Evolutionary conservation across 2,797 vertebrate species (phyloP).

Genomic region (Malacoraja senta): DNA sequence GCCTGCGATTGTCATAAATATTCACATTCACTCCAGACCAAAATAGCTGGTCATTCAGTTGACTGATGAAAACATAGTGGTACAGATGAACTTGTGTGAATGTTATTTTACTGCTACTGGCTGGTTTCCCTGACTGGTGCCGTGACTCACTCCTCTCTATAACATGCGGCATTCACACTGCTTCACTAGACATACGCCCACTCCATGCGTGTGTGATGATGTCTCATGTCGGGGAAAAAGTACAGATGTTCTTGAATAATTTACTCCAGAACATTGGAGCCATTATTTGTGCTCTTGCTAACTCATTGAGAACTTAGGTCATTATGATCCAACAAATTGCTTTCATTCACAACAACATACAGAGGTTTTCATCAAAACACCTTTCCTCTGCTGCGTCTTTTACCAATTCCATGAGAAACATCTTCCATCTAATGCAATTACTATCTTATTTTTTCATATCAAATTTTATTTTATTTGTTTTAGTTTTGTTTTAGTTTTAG

Average conservation of each 20-base stretch:
- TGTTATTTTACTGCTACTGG: constrained; percentile 31
- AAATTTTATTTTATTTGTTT: no score
- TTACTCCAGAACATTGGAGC: background rate
- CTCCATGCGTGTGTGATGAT: background rate
- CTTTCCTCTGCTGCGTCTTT: background rate
- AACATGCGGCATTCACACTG: background rate
- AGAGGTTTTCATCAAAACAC: background rate
- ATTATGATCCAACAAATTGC: background rate
- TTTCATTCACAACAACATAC: background rate
- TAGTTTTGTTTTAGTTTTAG: no score
- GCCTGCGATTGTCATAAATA: background rate
- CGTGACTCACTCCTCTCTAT: constrained; percentile 31
- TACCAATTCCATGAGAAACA: background rate
- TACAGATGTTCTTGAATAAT: constrained; percentile 2
- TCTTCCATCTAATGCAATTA: no score
- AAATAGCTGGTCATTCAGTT: background rate
- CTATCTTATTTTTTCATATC: no score
- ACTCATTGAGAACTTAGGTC: background rate
- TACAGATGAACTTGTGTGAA: constrained; percentile 25
- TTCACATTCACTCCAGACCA: constrained; percentile 12
- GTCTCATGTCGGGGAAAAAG: background rate
- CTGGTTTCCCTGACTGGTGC: constrained; percentile 17
- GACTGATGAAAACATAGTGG: constrained; percentile 4
- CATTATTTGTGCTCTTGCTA: background rate
- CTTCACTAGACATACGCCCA: background rate